These are phyloP conservation scores for Polyommatus icarus DNA, from an alignment of 2,888 invertebrate species.

Conservation along the genomic window DNA sequence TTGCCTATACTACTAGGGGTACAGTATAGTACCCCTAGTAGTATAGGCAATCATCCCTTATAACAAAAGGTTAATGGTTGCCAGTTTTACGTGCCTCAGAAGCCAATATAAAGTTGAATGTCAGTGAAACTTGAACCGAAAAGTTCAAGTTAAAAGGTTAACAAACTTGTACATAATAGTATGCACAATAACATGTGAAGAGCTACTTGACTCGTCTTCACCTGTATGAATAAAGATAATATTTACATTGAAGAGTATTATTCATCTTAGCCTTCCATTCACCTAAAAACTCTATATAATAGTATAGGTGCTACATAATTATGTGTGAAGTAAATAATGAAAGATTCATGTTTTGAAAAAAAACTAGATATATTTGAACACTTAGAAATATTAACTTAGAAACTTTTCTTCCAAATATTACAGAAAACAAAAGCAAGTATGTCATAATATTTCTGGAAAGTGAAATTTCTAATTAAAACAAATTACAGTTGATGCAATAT, in stretches of 20 bases:
- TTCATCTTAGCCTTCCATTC: background rate
- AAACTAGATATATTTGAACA: background rate
- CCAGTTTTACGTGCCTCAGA: background rate
- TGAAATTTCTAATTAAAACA: background rate
- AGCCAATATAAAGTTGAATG: background rate
- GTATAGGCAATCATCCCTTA: background rate
- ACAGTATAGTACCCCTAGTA: no score
- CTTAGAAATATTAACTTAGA: no score
- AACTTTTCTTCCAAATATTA: no score
- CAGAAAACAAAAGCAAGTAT: background rate
- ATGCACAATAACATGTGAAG: constrained; percentile 16
- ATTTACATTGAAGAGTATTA: background rate
- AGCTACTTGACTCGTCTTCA: background rate
- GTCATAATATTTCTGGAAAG: background rate
- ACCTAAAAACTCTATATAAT: background rate
- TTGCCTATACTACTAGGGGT: no score
- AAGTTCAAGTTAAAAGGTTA: constrained; percentile 23
- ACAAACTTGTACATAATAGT: constrained; percentile 12
- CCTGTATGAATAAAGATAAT: background rate
- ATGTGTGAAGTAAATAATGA: no score
- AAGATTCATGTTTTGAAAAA: background rate
- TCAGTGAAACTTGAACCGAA: constrained; percentile 24
- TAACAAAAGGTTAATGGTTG: constrained; percentile 6
- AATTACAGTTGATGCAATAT: background rate
- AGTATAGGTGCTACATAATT: no score